A percentile compares a stretch with the other conserved stretches of the same genome.
Evolutionary conservation across 2,888 invertebrate species (phyloP).

Genomic region (Eulithis prunata): DNA sequence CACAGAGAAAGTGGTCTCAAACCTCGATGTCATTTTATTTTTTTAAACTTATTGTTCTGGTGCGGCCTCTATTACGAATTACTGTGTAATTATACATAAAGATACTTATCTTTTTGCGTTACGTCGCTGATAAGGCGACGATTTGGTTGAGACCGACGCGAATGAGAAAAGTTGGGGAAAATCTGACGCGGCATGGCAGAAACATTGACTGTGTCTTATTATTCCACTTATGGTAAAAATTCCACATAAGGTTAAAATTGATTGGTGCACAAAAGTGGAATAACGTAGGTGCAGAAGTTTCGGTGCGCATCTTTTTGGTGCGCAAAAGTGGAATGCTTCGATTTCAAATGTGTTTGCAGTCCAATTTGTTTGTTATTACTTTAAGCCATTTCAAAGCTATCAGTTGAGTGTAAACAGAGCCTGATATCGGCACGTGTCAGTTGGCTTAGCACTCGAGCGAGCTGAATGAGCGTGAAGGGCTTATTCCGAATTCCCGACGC

Average conservation of each 20-base stretch:
- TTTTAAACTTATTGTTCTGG: constrained; percentile 42
- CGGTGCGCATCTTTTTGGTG: no score
- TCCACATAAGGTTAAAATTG: no score
- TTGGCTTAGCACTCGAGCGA: constrained; percentile 21
- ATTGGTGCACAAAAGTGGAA: no score
- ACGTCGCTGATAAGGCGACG: constrained; percentile 24
- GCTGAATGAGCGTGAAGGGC: constrained; percentile 8
- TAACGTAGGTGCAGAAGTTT: no score
- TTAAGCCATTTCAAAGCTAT: constrained; percentile 12
- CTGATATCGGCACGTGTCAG: constrained; percentile 29
- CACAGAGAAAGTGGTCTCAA: constrained; percentile 58
- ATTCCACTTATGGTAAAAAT: no score
- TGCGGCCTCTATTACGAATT: constrained; percentile 38
- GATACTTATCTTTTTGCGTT: constrained; percentile 34
- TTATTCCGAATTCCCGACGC: constrained; percentile 14
- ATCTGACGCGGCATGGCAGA: no score
- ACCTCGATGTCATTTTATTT: constrained; percentile 44
- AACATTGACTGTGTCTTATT: no score
- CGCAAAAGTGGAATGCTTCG: no score
- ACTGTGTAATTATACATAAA: constrained; percentile 33
- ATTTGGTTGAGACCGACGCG: constrained; percentile 16
- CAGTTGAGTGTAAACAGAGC: constrained; percentile 15
- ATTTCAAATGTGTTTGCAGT: background rate
- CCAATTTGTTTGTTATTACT: background rate
- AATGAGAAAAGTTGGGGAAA: constrained; percentile 8